Conservation (phyloP, 2,113 vertebrate species). For the Globicephala melas region DNA sequence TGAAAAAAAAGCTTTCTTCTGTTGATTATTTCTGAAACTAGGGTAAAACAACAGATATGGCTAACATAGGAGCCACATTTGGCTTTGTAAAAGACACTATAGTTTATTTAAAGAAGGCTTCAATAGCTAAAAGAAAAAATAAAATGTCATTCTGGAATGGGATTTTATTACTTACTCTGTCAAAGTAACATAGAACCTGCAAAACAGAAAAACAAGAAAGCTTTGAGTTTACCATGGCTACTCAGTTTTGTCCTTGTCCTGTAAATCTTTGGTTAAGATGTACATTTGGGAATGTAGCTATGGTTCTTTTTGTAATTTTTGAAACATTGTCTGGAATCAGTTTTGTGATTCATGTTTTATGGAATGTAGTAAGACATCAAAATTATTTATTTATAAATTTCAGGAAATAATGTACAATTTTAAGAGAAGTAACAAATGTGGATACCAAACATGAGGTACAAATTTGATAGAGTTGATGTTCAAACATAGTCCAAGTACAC, state of each 20-base stretch:
- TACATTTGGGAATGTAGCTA: background rate
- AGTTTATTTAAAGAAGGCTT: background rate
- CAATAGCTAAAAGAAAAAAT: background rate
- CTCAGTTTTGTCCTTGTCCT: background rate
- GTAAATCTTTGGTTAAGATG: background rate
- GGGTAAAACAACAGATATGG: background rate
- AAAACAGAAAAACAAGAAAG: background rate
- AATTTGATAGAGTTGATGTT: background rate
- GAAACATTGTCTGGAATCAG: background rate
- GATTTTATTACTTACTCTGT: background rate
- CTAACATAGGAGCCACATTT: background rate
- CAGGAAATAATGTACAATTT: background rate
- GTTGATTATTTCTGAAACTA: constrained; percentile 11
- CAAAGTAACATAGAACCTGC: background rate
- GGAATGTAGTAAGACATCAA: background rate
- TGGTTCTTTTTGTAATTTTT: background rate
- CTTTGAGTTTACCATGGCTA: background rate
- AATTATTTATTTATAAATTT: background rate
- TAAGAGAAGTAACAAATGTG: background rate
- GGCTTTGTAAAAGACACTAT: background rate
- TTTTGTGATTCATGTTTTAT: background rate
- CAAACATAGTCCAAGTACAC: background rate
- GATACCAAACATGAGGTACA: background rate
- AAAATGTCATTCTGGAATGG: background rate
- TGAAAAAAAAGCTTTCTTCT: background rate